Evolutionary conservation across 2,113 vertebrate genomes (phyloP).

Genomic region (Myrmecobius fasciatus): DNA sequence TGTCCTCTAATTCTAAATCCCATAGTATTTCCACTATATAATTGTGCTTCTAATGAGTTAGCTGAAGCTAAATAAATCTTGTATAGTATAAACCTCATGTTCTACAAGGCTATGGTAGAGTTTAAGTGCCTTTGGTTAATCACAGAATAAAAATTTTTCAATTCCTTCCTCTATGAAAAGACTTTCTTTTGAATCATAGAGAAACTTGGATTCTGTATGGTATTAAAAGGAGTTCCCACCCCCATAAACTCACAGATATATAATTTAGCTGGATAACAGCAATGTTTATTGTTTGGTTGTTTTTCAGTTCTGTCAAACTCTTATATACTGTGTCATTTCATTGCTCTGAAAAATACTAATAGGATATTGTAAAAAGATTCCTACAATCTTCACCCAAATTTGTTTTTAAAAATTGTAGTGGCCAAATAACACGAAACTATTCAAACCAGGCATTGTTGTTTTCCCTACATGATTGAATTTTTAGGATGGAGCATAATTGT

Average conservation of each 20-base stretch:
- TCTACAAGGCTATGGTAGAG: not conserved
- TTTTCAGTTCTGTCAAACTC: not conserved
- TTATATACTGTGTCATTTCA: not conserved
- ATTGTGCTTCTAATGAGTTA: not conserved
- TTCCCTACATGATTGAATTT: constrained; percentile 69
- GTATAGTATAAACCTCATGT: not conserved
- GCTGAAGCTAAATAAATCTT: not conserved
- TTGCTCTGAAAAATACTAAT: not conserved
- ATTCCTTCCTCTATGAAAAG: not conserved
- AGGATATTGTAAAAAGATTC: not conserved
- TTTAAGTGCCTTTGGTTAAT: not conserved
- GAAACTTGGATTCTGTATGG: not conserved
- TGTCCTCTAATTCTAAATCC: not conserved
- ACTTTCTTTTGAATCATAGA: not conserved
- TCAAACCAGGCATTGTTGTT: constrained; percentile 63
- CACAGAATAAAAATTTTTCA: not conserved
- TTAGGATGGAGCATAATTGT: constrained; percentile 62
- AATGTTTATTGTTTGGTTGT: not conserved
- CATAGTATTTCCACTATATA: not conserved
- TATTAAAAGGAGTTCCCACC: not conserved
- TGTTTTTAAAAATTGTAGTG: not conserved
- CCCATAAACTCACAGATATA: not conserved
- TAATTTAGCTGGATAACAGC: not conserved
- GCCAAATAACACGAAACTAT: constrained; percentile 69
- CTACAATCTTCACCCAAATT: constrained; percentile 45